phyloP scores from a whole-genome alignment of 2,113 vertebrate genomes.

The Tylochromis polylepis region DNA sequence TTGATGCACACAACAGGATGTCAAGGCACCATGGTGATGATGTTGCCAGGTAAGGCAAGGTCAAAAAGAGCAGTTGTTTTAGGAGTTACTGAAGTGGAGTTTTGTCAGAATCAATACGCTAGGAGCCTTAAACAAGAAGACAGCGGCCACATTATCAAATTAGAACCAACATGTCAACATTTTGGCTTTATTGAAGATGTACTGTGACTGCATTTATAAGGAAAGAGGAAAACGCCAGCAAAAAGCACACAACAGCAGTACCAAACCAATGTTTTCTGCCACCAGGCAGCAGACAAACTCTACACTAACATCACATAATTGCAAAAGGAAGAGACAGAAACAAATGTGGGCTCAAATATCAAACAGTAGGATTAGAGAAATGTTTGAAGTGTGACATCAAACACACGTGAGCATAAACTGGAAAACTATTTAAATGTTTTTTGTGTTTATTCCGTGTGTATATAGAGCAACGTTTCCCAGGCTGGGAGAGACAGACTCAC shows the following conservation, averaged over 20 bases:
- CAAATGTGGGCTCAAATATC: constrained; percentile 26
- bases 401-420: constrained; percentile 11
- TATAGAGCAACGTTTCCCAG: constrained; percentile 20
- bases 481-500: background rate
- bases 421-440: background rate
- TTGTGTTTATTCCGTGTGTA: constrained; percentile 33
- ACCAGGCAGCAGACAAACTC: background rate
- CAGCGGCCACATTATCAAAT: background rate
- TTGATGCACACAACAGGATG: constrained; percentile 8
- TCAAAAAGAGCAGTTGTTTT: background rate
- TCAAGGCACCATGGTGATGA: background rate
- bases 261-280: constrained; percentile 6
- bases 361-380: constrained; percentile 22
- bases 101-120: background rate
- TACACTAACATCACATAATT: constrained; percentile 17
- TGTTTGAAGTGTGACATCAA: constrained; percentile 43
- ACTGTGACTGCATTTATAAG: background rate
- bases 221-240: background rate
- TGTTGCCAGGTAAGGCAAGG: background rate
- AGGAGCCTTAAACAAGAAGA: background rate
- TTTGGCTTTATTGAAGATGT: background rate
- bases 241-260: background rate
- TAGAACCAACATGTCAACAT: background rate
- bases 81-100: background rate
- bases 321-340: constrained; percentile 30